Evolutionary conservation across 2,113 vertebrate genomes (phyloP), one percentile per base, ranked within the genome.

Genomic region (Agapornis roseicollis): DNA sequence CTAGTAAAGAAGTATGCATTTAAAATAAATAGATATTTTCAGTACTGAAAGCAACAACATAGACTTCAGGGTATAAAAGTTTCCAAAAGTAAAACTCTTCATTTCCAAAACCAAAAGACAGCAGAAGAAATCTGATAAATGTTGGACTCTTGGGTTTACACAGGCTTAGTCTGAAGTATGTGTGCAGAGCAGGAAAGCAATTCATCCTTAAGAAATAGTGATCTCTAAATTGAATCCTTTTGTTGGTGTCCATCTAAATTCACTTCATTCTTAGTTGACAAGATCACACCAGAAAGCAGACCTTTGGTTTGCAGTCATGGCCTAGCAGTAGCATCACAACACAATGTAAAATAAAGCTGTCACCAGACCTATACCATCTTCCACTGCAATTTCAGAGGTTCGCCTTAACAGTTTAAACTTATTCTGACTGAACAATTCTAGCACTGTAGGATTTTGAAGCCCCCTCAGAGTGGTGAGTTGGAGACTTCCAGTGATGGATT

Each of bases 101-200:
- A 23, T 82, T 88, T 95, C 28, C 19, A 27, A 94, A 80, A 41
- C 29, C 2, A 2, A 69, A 80, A 82, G 29, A 25, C 20, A 72
- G 9, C 11, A 50, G 82, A 91, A 96, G 20, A 90, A 89, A 88
- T 66, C 12, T 55, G 28, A 69, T 50, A 66, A 94, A 63, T 7
- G 29, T 18, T 6, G 4, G 20, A 64, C 9, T 50, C 31, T 6
- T 17, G 23, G 14, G 24, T 73, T 86, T 80, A 42, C 19, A 55
- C 4, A 4, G 22, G 33, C 10, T 47, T 82, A 23, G 20, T 37
- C 44, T 61, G 46, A 77, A 69, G 58, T 27, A 46, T 19, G 46
- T 0, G 0, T 17, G 35, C 46, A 58, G 41, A 92, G 17, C 7
- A 70, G 47, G 35, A 55, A 71, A 71, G 71, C 0, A 2, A 49